These are phyloP conservation scores for Hirtodrosophila histrioides DNA, from an alignment of 2,888 invertebrate genomes.

Conservation along the genomic window DNA sequence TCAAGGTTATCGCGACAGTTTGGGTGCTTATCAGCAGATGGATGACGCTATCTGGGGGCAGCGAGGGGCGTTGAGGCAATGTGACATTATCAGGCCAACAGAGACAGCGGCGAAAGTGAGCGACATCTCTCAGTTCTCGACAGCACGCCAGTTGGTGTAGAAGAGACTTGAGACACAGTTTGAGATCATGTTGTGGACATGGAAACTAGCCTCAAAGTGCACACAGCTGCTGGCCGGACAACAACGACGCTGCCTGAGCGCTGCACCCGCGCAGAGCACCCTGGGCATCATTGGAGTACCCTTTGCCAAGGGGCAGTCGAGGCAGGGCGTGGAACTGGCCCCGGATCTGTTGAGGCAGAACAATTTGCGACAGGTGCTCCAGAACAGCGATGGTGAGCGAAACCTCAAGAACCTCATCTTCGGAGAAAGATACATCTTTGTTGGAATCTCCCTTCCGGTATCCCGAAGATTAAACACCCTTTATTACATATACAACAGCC, in stretches of 20 bases:
- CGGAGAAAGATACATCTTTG: too few species aligned
- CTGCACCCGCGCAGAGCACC: constrained; percentile 41
- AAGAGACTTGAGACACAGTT: neutral
- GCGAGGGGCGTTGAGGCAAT: constrained; percentile 10
- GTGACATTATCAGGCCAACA: constrained; percentile 1
- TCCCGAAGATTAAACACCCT: too few species aligned
- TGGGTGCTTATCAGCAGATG: constrained; percentile 31
- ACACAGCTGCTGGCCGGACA: constrained; percentile 1
- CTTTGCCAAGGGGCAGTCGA: constrained; percentile 90
- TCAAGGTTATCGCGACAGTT: constrained; percentile 63
- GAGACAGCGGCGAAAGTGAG: constrained; percentile 35
- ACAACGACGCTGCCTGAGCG: constrained; percentile 10
- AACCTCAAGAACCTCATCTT: too few species aligned
- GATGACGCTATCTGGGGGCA: constrained; percentile 11
- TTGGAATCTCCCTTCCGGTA: too few species aligned
- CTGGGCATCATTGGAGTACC: constrained; percentile 92
- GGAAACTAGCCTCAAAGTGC: constrained; percentile 35
- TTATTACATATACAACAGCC: too few species aligned
- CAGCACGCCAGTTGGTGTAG: constrained; percentile 6
- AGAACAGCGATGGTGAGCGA: constrained; percentile 86
- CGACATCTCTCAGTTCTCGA: constrained; percentile 27
- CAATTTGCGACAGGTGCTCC: constrained; percentile 87
- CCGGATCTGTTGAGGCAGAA: constrained; percentile 88
- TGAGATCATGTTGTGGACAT: constrained; percentile 57
- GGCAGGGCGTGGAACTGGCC: constrained; percentile 89